These are phyloP conservation scores for Brachylomia viminalis DNA, from an alignment of 2,888 invertebrate genomes.

Conservation along the genomic window DNA sequence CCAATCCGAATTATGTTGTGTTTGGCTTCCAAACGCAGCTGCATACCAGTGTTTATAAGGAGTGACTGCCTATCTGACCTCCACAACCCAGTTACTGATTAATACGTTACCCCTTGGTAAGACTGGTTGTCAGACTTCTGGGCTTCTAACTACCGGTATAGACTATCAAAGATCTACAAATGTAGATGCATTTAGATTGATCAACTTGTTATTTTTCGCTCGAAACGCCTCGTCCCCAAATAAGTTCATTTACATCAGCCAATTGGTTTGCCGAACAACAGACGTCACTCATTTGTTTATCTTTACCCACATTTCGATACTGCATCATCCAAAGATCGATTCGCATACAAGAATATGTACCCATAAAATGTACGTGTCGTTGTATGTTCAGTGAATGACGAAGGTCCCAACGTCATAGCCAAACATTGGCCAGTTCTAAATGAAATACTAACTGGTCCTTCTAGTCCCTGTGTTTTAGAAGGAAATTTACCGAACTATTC, in stretches of 20 bases:
- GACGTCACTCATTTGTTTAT: constrained; percentile 34
- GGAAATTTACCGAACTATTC: not conserved
- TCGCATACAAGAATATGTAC: not conserved
- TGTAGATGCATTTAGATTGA: constrained; percentile 16
- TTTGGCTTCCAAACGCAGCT: too few species aligned
- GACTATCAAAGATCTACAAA: not conserved
- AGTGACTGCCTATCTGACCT: too few species aligned
- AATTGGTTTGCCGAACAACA: constrained; percentile 52
- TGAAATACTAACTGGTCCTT: not conserved
- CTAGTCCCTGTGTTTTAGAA: not conserved
- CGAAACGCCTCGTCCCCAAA: constrained; percentile 39
- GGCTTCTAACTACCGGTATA: too few species aligned
- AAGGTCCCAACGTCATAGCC: not conserved
- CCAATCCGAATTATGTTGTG: too few species aligned
- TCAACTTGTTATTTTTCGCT: constrained; percentile 6
- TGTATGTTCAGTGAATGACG: not conserved
- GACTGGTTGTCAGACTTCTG: too few species aligned
- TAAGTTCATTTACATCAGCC: constrained; percentile 45
- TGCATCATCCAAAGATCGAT: constrained; percentile 12
- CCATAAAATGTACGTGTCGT: not conserved
- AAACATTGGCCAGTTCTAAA: constrained; percentile 13
- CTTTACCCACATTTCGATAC: constrained; percentile 18
- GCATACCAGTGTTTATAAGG: too few species aligned
- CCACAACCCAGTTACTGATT: too few species aligned
- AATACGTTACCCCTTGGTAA: too few species aligned